Evolutionary conservation across 2,113 vertebrate genomes (phyloP).

Genomic region (Onychostoma macrolepis): DNA sequence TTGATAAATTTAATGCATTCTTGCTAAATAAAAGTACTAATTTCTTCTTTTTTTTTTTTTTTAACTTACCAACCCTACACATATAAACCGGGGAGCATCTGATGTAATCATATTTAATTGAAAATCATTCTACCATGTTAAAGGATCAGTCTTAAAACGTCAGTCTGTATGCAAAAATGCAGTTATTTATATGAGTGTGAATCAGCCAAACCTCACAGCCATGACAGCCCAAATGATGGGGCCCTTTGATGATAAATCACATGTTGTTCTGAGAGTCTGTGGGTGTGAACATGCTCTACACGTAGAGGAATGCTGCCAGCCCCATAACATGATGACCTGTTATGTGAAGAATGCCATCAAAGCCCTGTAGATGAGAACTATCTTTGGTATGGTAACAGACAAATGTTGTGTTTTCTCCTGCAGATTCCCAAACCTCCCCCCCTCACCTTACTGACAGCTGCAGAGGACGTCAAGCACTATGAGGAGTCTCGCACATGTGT

Average conservation of each 20-base stretch:
- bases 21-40: background rate
- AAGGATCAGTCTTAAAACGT: background rate
- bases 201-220: background rate
- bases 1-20: background rate
- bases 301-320: background rate
- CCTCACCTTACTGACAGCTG: conserved; percentile 89
- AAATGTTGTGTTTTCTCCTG: background rate
- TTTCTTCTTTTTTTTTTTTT: too few species aligned
- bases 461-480: conserved; percentile 96
- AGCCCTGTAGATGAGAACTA: background rate
- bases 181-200: background rate
- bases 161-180: background rate
- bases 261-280: background rate
- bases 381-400: background rate
- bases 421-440: conserved; percentile 94
- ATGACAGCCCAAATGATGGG: background rate
- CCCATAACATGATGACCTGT: background rate
- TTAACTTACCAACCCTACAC: too few species aligned
- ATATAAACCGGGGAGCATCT: too few species aligned
- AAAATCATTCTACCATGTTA: background rate
- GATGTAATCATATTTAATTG: background rate
- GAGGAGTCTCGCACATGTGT: conserved; percentile 96
- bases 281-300: conserved; percentile 10
- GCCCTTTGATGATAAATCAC: background rate
- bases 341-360: conserved; percentile 10